These are phyloP conservation scores for Camponotus vicinus DNA, from an alignment of 1,140 invertebrate species.

Conservation along the genomic window DNA sequence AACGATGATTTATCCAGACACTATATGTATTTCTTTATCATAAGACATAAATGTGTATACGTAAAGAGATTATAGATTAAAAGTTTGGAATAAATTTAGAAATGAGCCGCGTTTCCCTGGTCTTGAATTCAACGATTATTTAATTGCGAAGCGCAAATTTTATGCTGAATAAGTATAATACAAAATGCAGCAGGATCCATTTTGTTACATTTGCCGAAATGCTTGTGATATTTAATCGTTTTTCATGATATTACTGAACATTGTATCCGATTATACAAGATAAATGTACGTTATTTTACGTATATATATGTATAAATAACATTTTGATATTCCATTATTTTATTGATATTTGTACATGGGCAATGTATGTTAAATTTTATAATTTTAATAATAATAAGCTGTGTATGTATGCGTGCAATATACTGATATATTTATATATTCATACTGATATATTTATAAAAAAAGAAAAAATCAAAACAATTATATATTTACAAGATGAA, in stretches of 20 bases:
- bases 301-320: not conserved
- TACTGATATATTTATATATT: too few relatives aligned
- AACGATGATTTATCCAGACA: not conserved
- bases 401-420: too few relatives aligned
- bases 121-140: not conserved
- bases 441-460: too few relatives aligned
- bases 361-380: not conserved
- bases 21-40: not conserved
- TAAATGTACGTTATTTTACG: not conserved
- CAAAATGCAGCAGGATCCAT: not conserved
- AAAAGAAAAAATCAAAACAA: too few relatives aligned
- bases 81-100: not conserved
- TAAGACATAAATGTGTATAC: too few relatives aligned
- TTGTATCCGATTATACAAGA: conserved; percentile 9
- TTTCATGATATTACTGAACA: conserved; percentile 13
- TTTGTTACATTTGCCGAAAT: conserved; percentile 7
- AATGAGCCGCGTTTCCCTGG: not conserved
- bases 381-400: too few relatives aligned
- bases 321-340: conserved; percentile 29
- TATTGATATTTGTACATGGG: not conserved
- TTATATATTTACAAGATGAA: too few relatives aligned
- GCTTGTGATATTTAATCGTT: conserved; percentile 1
- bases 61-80: not conserved
- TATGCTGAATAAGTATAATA: conserved; percentile 14
- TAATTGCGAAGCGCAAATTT: conserved; percentile 12